Conservation (phyloP, 2,797 vertebrate species). For the Danio tinwini region DNA sequence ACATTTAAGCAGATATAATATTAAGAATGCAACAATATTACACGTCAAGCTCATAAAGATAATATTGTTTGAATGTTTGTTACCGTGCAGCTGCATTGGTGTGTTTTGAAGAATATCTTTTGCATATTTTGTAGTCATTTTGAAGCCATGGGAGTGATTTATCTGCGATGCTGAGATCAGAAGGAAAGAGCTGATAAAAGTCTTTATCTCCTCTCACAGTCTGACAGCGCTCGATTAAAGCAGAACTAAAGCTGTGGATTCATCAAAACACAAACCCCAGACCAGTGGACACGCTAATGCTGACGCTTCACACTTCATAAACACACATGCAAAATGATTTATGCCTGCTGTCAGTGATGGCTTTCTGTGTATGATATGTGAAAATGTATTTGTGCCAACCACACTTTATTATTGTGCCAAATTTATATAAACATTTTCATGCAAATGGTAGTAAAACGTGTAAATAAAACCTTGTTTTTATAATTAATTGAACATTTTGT, state of each 20-base stretch:
- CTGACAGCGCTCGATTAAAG: background rate
- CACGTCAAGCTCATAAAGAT: no score
- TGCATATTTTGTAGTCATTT: no score
- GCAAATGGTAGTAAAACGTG: no score
- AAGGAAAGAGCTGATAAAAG: background rate
- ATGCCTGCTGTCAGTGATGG: background rate
- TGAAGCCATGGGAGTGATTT: no score
- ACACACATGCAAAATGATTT: background rate
- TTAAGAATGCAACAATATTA: no score
- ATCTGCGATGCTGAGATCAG: background rate
- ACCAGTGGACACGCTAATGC: background rate
- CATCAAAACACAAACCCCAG: background rate
- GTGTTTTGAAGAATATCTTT: no score
- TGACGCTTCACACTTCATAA: background rate
- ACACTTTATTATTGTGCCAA: conserved; percentile 26
- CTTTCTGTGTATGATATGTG: background rate
- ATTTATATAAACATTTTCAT: no score
- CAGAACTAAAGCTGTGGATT: background rate
- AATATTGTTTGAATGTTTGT: no score
- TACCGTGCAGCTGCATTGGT: no score
- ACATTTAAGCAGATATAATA: no score
- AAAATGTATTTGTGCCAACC: conserved; percentile 16
- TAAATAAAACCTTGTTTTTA: no score
- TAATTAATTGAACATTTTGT: no score
- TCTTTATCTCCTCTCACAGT: background rate